Evolutionary conservation across 2,888 invertebrate species (phyloP), one percentile per base, ranked within the genome.

Genomic region (Ptycholaimellus sp.): DNA sequence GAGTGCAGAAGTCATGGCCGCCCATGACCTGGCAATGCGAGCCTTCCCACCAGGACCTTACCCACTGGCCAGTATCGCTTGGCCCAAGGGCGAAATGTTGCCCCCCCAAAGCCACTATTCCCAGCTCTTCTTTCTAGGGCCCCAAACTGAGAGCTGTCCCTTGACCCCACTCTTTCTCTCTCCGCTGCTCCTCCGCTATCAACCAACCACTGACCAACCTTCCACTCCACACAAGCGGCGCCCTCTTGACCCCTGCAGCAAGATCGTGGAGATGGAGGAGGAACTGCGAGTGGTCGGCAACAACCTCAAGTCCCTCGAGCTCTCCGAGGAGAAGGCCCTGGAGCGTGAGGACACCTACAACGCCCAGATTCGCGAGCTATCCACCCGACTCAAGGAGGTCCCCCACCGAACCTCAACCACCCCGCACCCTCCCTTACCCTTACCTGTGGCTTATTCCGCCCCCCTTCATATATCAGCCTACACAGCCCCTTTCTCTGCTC

Each of bases 291-390:
- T 90, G 59, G 87, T 90, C 65, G 90, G 90, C 63, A 90, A 93
- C 75, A 90, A 90, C 74, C 72, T 90, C 71, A 90, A 93, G 70
- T 90, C 87, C 63, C 77, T 90, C 64, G 90, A 90, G 72, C 87
- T 90, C 63, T 85, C 83, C 59, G 87, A 87, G 70, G 83, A 85
- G 68, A 87, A 82, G 81, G 80, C 82, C 57, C 78, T 80, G 59
- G 74, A 78, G 68, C 76, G 79, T 66, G 82, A 83, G 69, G 82
- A 82, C 66, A 73, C 76, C 53, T 81, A 75, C 68, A 76, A 79
- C 63, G 72, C 72, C 62, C 79, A 80, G 68, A 76, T 82, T 59
- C 78, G 80, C 70, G 69, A 74, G 59, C 71, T 82, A 68, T 75
- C 76, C 66, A 72, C 73, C 63, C 74, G 78, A 64, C 72, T 83